phyloP scores from a whole-genome alignment of 2,888 invertebrate genomes.

The Gnatocerus cornutus region DNA sequence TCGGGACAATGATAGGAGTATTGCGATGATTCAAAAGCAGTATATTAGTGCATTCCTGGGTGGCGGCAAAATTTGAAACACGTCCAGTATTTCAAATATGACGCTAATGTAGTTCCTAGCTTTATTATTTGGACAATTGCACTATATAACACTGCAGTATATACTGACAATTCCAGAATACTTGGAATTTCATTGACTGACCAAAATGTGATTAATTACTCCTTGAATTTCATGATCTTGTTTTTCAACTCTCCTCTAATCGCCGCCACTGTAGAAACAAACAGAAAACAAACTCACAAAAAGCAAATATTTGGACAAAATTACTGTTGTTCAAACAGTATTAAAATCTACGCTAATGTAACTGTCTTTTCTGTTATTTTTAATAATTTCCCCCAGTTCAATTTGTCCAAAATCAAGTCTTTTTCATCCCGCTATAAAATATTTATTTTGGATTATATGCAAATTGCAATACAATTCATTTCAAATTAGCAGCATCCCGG shows the following conservation, averaged over 20 bases:
- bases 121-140: conserved; percentile 46
- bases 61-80: conserved; percentile 55
- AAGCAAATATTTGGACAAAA: conserved; percentile 29
- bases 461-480: conserved; percentile 39
- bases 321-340: conserved; percentile 21
- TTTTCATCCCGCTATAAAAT: conserved; percentile 11
- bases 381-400: no score
- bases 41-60: conserved; percentile 52
- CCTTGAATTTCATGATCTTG: not conserved
- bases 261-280: conserved; percentile 8
- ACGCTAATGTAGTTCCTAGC: conserved; percentile 38
- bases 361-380: not conserved
- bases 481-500: conserved; percentile 20
- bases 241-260: not conserved
- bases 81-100: conserved; percentile 57
- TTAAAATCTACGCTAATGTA: conserved; percentile 20
- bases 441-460: conserved; percentile 32
- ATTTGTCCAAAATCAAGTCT: not conserved
- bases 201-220: conserved; percentile 28
- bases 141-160: conserved; percentile 16
- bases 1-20: conserved; percentile 46
- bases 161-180: conserved; percentile 40
- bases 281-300: conserved; percentile 26
- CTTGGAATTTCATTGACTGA: conserved; percentile 35
- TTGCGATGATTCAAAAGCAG: conserved; percentile 42